These are phyloP conservation scores for Atethmia centrago DNA, from an alignment of 2,888 invertebrate genomes.

Conservation along the genomic window DNA sequence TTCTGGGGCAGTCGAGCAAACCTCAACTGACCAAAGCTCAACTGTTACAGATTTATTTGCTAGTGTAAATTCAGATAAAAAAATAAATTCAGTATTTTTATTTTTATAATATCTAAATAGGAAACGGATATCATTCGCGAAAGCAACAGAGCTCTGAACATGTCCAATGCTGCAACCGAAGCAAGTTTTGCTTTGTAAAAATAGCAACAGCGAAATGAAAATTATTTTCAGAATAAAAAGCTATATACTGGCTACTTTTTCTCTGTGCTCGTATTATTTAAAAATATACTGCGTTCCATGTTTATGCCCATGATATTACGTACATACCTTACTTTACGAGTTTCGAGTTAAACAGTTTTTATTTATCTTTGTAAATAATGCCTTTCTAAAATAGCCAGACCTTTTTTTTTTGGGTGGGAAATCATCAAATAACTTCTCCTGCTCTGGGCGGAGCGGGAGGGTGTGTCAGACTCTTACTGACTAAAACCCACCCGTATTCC, in stretches of 20 bases:
- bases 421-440: too few species aligned
- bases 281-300: constrained; percentile 22
- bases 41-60: background rate
- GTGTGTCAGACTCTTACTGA: too few species aligned
- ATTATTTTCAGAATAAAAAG: constrained; percentile 46
- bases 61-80: background rate
- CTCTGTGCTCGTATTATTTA: constrained; percentile 41
- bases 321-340: constrained; percentile 1
- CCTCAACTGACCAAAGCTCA: background rate
- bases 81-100: background rate
- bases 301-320: constrained; percentile 26
- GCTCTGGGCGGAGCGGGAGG: too few species aligned
- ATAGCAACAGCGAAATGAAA: constrained; percentile 48
- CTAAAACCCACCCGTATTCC: too few species aligned
- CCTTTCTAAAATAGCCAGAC: too few species aligned
- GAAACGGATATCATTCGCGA: constrained; percentile 21
- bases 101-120: constrained; percentile 18
- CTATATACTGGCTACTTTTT: constrained; percentile 35
- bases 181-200: constrained; percentile 46
- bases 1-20: too few species aligned
- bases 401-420: too few species aligned
- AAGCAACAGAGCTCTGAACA: constrained; percentile 21
- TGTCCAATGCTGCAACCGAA: constrained; percentile 18
- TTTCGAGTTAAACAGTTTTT: background rate
- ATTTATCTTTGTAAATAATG: too few species aligned